Evolutionary conservation across 1,140 invertebrate genomes (phyloP), one percentile per base, ranked within the genome.

Genomic region (Trichoplusia ni): DNA sequence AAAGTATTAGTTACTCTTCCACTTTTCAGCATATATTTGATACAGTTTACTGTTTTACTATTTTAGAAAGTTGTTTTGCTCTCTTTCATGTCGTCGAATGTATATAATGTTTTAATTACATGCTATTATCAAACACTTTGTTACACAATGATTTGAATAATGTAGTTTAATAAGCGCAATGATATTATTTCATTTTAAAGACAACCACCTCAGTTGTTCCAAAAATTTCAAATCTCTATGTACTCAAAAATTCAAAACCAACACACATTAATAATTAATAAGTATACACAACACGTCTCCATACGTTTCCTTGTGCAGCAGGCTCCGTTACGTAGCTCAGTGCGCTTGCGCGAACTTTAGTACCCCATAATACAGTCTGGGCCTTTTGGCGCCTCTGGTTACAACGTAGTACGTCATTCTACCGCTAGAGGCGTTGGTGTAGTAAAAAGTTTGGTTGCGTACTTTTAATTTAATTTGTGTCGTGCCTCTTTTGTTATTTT

Each of bases 261-360:
- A 4, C 19, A n/a, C 6, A 31, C 16, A 49, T 18, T 27, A 27
- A 27, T 38, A 16, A 25, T 4, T 40, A 16, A n/a, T 13, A 16
- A 42, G 42, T 44, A 44, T 58, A 58, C 14, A n/a, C 8, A 58
- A 44, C 6, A 58, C 54, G 4, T 21, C 54, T 58, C 54, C 54
- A n/a, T 8, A 2, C 13, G 4, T 58, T 44, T 9, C 25, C 9
- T n/a, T 42, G 38, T 58, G 16, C 29, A 49, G 9, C 33, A 54
- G 51, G 18, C 16, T 40, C 51, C n/a, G 11, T 31, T 2, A n/a
- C n/a, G n/a, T 16, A 19, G 9, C 8, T 0, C 7, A 58, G 5
- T 16, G 9, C 54, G 54, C 54, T 44, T 44, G 54, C 54, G 54
- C 16, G 9, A 31, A 44, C 38, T 16, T 29, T 42, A 58, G 54